Evolutionary conservation across 1,140 invertebrate genomes (phyloP).

Genomic region (Drosophila teissieri): DNA sequence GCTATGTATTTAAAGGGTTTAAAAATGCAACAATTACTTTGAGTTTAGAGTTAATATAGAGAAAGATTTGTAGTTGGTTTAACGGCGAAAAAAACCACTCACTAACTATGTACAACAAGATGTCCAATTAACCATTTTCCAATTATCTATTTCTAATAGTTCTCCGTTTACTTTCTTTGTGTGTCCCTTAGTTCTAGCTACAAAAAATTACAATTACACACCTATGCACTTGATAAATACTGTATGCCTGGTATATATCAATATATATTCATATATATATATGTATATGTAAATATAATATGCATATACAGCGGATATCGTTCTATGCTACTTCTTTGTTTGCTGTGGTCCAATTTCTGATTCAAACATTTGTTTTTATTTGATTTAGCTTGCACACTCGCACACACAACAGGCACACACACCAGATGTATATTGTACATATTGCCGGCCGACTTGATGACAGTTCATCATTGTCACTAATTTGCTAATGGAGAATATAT

Average conservation of each 20-base stretch:
- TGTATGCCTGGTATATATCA: constrained; percentile 2
- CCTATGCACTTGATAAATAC: constrained; percentile 37
- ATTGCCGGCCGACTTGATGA: constrained; percentile 20
- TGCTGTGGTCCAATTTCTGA: constrained; percentile 71
- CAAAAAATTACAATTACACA: constrained; percentile 56
- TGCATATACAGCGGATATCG: constrained; percentile 21
- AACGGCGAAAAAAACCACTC: constrained; percentile 30
- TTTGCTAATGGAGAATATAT: constrained; percentile 42
- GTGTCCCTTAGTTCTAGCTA: constrained; percentile 46
- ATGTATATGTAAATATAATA: constrained; percentile 17
- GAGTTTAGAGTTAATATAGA: constrained; percentile 41
- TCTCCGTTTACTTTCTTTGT: neutral
- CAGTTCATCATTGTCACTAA: constrained; percentile 38
- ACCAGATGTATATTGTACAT: constrained; percentile 1
- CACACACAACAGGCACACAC: constrained; percentile 21
- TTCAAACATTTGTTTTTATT: constrained; percentile 59
- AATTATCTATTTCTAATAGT: constrained; percentile 32
- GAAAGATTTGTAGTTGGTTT: constrained; percentile 40
- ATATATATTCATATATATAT: constrained; percentile 1
- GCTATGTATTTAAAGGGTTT: constrained; percentile 34
- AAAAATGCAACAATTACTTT: constrained; percentile 61
- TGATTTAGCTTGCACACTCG: constrained; percentile 48
- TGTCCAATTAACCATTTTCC: constrained; percentile 15
- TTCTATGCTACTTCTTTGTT: constrained; percentile 24
- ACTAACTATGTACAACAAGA: constrained; percentile 41